These are phyloP conservation scores for Eupithecia subfuscata DNA, from an alignment of 2,888 invertebrate species.

Conservation along the genomic window DNA sequence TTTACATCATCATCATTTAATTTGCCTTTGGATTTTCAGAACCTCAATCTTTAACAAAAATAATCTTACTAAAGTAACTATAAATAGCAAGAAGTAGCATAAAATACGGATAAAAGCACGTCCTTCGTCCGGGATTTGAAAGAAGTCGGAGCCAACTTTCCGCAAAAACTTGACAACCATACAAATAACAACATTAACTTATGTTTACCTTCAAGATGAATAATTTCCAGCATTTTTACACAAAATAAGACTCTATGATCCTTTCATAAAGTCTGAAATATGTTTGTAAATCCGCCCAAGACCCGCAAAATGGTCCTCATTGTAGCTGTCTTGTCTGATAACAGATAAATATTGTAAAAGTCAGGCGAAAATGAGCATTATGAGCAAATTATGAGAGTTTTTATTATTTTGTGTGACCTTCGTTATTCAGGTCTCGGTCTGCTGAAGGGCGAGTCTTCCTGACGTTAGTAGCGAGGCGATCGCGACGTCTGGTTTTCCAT, in stretches of 20 bases:
- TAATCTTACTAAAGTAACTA: background rate
- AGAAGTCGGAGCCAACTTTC: background rate
- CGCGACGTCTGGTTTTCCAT: too few relatives aligned
- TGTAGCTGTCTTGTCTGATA: constrained; percentile 3
- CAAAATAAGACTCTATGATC: constrained; percentile 28
- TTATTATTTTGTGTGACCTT: background rate
- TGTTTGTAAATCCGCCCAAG: constrained; percentile 21
- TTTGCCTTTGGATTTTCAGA: background rate
- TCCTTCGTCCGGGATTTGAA: background rate
- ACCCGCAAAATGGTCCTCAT: constrained; percentile 15
- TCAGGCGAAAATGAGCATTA: constrained; percentile 5
- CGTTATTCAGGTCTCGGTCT: background rate
- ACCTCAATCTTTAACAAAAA: background rate
- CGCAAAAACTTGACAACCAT: constrained; percentile 2
- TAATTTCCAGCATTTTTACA: constrained; percentile 10
- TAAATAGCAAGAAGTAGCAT: background rate
- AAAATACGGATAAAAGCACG: background rate
- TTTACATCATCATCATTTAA: background rate
- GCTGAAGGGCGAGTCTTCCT: background rate
- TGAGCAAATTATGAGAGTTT: background rate
- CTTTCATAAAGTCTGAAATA: constrained; percentile 20
- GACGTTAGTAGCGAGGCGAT: too few relatives aligned
- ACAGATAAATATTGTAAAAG: constrained; percentile 1
- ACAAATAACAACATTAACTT: constrained; percentile 8
- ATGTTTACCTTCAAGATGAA: constrained; percentile 1